phyloP scores from a whole-genome alignment of 2,888 invertebrate species.

The Nemurella pictetii region DNA sequence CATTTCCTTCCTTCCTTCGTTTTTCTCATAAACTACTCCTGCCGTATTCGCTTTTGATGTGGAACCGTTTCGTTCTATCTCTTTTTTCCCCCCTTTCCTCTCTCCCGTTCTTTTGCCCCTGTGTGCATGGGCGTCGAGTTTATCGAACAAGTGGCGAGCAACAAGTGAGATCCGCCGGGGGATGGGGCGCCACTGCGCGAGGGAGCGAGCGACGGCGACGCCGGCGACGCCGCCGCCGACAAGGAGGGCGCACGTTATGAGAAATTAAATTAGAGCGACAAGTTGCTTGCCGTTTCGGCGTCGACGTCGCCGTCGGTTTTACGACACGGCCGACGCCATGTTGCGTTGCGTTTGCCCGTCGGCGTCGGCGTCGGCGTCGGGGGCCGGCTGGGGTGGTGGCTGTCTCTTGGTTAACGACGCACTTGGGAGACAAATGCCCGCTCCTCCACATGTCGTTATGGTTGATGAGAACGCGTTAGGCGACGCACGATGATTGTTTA shows the following conservation, averaged over 20 bases:
- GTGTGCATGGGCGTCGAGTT: not conserved
- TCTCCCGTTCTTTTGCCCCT: not conserved
- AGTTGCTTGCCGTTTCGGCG: not conserved
- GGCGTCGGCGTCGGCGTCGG: too few species aligned
- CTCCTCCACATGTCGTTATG: not conserved
- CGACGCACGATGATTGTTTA: not conserved
- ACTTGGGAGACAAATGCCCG: not conserved
- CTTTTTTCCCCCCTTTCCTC: not conserved
- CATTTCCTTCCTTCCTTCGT: not conserved
- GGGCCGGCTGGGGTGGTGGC: too few species aligned
- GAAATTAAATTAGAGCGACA: conserved; percentile 38
- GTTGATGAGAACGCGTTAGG: not conserved
- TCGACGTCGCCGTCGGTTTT: not conserved
- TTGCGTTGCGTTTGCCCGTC: not conserved
- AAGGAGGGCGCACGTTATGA: conserved; percentile 31
- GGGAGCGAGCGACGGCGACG: not conserved
- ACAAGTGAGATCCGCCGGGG: not conserved
- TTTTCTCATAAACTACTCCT: not conserved
- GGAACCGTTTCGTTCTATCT: not conserved
- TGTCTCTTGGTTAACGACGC: not conserved
- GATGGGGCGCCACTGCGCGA: not conserved
- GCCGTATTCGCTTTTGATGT: not conserved
- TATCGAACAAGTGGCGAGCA: not conserved
- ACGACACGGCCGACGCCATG: not conserved
- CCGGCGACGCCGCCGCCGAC: not conserved